phyloP scores from a whole-genome alignment of 1,140 invertebrate genomes.

The Drosophila nasuta region DNA sequence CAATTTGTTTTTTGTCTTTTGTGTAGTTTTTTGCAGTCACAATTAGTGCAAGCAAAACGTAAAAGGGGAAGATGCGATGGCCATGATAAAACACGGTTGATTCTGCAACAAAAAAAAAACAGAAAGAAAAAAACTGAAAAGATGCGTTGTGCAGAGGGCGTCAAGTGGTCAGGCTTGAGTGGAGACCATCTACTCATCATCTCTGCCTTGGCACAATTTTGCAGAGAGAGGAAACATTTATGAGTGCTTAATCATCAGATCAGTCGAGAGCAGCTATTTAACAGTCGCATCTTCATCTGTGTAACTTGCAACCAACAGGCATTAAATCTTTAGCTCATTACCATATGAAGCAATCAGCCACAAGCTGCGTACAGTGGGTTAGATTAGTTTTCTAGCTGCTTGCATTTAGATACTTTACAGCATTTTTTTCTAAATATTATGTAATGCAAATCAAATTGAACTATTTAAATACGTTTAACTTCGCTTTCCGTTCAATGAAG shows the following conservation, averaged over 20 bases:
- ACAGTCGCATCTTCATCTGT: neutral
- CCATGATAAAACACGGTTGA: constrained; percentile 22
- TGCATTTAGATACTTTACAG: neutral
- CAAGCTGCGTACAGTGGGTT: constrained; percentile 18
- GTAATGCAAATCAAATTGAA: too few species aligned
- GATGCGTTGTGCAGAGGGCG: constrained; percentile 6
- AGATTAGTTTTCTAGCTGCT: constrained; percentile 1
- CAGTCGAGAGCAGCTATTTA: neutral
- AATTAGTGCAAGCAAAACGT: constrained; percentile 26
- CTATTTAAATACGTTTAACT: too few species aligned
- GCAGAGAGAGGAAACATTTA: constrained; percentile 50
- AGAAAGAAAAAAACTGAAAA: neutral
- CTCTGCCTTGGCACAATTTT: constrained; percentile 48
- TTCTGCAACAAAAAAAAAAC: neutral
- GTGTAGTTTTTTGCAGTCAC: constrained; percentile 10
- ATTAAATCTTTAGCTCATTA: constrained; percentile 71
- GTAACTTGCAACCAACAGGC: constrained; percentile 6
- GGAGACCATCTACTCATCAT: constrained; percentile 18
- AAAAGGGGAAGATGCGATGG: constrained; percentile 40
- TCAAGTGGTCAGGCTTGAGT: constrained; percentile 43
- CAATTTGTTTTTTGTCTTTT: constrained; percentile 20
- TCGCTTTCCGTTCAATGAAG: too few species aligned
- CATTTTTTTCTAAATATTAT: too few species aligned
- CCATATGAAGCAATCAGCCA: constrained; percentile 70
- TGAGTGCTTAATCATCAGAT: constrained; percentile 44